Evolutionary conservation across 2,113 vertebrate species (phyloP).

Genomic region (Nerophis ophidion): DNA sequence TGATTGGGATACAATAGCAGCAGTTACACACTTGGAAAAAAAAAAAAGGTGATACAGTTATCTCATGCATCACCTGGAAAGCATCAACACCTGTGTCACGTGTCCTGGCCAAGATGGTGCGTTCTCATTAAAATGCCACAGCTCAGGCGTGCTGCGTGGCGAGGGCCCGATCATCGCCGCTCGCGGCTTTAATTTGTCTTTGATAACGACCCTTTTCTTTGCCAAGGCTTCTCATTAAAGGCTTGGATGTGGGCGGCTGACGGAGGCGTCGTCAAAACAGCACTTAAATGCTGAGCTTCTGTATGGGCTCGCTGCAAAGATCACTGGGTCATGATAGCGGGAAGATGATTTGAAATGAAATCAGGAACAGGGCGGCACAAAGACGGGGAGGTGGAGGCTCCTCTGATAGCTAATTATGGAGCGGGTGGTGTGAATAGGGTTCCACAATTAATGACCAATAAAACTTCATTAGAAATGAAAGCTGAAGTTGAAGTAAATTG

Average conservation of each 20-base stretch:
- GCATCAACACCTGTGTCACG: not conserved
- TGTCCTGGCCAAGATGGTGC: too few relatives aligned
- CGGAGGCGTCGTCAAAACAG: slow-evolving; percentile 14
- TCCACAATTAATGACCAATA: slow-evolving; percentile 45
- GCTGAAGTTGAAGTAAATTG: slow-evolving; percentile 5
- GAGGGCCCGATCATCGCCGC: not conserved
- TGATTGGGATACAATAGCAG: not conserved
- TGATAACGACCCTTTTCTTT: slow-evolving; percentile 4
- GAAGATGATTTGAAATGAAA: slow-evolving; percentile 38
- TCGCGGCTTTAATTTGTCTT: slow-evolving; percentile 1
- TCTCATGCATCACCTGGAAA: not conserved
- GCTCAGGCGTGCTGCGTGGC: not conserved
- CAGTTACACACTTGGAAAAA: not conserved
- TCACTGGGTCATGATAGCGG: slow-evolving; percentile 18
- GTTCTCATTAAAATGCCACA: not conserved
- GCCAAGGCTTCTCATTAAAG: slow-evolving; percentile 8
- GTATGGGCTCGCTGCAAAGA: slow-evolving; percentile 26
- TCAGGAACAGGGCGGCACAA: slow-evolving; percentile 18
- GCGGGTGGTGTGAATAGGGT: slow-evolving; percentile 58
- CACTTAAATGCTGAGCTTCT: slow-evolving; percentile 23
- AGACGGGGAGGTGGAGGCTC: slow-evolving; percentile 34
- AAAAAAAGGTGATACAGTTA: not conserved
- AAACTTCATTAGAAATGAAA: not conserved
- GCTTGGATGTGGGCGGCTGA: slow-evolving; percentile 3
- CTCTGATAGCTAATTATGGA: slow-evolving; percentile 51